Base-by-base conservation (phyloP, 2,113 vertebrate species). In the Hipposideros armiger region DNA sequence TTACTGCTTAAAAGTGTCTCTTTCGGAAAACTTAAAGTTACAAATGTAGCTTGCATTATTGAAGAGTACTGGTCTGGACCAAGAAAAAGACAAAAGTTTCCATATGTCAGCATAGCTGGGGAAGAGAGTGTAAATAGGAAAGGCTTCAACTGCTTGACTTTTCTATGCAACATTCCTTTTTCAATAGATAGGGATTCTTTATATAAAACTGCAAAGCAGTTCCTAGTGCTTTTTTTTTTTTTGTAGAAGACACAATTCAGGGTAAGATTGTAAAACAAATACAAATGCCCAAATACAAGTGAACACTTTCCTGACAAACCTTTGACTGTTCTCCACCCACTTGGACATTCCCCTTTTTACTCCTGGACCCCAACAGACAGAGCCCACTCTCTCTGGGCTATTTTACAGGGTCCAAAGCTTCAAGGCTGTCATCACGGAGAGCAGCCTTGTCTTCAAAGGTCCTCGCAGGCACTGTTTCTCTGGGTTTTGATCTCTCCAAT, bases 401-500 rank as follows among this genome's bases (percentile, higher is more conserved):
- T 70, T 80, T 60, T 1, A 3, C 30, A 76, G 74, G 80, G 66
- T 84, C 76, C 47, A 26, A 94, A 85, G 28, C 52, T 14, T 80
- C 60, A 73, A 80, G 66, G 64, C 80, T 87, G 28, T 73, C 92
- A 81, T 82, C 58, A 88, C 3, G 36, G 74, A 69, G 30, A 90
- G 76, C 13, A 32, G 69, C 58, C 91, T 64, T 64, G 26, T 92
- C 91, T 95, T 96, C 64, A 17, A 70, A 94, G 66, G 47, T 78
- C 69, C 87, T 94, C 19, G 0, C 10, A 56, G 90, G 66, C 70
- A 87, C 36, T 66, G n/a, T 70, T 62, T 92, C 95, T 90, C 58
- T 32, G 54, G 72, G 60, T 95, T 97, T 92, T 96, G 89, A 94
- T 96, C 62, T n/a, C 62, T 88, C 81, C 76, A 77, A 87, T 17